Conservation (phyloP, 2,888 invertebrate species). For the Minunthozetes semirufus region DNA sequence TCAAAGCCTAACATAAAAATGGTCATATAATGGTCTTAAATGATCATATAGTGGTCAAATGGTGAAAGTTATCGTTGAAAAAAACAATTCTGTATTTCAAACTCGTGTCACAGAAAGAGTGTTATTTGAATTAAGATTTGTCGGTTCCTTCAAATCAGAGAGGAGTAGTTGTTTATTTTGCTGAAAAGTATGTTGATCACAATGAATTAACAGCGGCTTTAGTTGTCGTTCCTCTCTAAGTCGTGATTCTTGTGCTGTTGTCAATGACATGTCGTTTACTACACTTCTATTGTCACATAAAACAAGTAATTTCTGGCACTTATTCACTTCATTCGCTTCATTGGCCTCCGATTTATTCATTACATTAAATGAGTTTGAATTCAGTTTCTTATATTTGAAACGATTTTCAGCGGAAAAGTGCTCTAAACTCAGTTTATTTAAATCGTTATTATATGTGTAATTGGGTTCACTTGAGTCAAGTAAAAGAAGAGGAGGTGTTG, state of each 20-base stretch:
- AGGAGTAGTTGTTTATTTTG: background rate
- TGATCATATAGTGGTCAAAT: too few species aligned
- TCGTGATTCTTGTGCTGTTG: background rate
- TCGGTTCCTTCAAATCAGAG: background rate
- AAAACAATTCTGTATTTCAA: too few species aligned
- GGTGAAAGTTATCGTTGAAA: too few species aligned
- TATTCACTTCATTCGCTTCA: background rate
- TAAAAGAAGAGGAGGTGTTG: background rate
- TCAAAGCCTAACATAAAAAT: too few species aligned
- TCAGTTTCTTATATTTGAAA: background rate
- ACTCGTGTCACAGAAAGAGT: background rate
- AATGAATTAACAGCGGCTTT: slow-evolving; percentile 1
- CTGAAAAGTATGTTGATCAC: background rate
- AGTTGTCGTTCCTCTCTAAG: background rate
- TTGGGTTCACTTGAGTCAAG: background rate
- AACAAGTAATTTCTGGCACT: slow-evolving; percentile 1
- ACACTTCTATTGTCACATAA: background rate
- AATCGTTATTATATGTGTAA: background rate
- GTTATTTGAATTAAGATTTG: slow-evolving; percentile 16
- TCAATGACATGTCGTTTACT: background rate
- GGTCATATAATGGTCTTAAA: too few species aligned
- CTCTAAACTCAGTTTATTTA: background rate
- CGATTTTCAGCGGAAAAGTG: background rate
- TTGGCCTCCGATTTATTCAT: background rate
- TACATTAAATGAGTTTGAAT: background rate